Evolutionary conservation across 1,140 invertebrate genomes (phyloP).

Genomic region (Leptopilina boulardi): DNA sequence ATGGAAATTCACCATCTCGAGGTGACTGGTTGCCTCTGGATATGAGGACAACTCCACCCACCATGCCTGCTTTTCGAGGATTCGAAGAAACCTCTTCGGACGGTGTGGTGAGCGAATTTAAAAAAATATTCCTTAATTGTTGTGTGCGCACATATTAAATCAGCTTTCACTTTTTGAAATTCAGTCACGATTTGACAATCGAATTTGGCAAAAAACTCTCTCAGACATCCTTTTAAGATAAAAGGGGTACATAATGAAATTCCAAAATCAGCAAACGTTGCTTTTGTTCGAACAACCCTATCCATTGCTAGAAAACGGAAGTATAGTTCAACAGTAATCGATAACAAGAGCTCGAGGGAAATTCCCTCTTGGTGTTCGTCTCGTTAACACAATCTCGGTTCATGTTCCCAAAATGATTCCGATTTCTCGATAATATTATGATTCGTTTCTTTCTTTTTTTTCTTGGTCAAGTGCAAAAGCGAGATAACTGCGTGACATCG

Average conservation of each 20-base stretch:
- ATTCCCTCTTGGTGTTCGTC: slow-evolving; percentile 12
- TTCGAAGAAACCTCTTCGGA: slow-evolving; percentile 72
- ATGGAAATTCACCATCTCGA: slow-evolving; percentile 68
- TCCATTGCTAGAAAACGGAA: neutral
- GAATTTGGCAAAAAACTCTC: too few relatives aligned
- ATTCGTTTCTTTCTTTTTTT: neutral
- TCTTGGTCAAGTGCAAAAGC: neutral
- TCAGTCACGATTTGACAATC: too few relatives aligned
- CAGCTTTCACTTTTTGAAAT: too few relatives aligned
- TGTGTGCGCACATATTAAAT: too few relatives aligned
- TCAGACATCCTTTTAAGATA: neutral
- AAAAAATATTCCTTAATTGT: too few relatives aligned
- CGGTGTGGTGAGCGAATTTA: slow-evolving; percentile 70
- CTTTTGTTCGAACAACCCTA: neutral
- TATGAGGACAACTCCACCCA: slow-evolving; percentile 73
- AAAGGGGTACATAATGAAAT: neutral
- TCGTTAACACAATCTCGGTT: slow-evolving; percentile 11
- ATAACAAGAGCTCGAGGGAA: slow-evolving; percentile 21
- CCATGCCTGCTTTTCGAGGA: slow-evolving; percentile 70
- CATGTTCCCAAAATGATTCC: neutral
- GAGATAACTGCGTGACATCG: neutral
- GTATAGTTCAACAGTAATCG: neutral
- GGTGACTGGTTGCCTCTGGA: slow-evolving; percentile 72
- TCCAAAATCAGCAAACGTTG: slow-evolving; percentile 1
- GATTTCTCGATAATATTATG: neutral